phyloP scores from a whole-genome alignment of 2,797 vertebrate genomes.

The Remorina albescens region DNA sequence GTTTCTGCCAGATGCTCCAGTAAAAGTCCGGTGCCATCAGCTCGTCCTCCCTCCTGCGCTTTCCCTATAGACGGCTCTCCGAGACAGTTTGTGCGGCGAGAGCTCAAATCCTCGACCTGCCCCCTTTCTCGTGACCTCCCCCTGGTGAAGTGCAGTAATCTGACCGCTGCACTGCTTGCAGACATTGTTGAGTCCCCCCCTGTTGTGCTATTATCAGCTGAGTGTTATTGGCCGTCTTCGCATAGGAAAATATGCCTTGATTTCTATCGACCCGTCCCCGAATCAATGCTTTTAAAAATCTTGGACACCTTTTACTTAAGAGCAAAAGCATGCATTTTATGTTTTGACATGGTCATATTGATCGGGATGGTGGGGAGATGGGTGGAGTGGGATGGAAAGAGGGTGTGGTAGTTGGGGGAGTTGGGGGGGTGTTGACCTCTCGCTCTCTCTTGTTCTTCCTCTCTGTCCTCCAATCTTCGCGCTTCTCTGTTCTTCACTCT shows the following conservation, averaged over 20 bases:
- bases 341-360: conserved; percentile 98
- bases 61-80: conserved; percentile 71
- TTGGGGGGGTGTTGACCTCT: no score
- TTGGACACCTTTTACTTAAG: conserved; percentile 98
- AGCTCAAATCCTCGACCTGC: conserved; percentile 81
- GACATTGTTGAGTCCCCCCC: conserved; percentile 78
- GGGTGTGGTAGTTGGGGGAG: conserved; percentile 51
- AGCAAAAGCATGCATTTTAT: conserved; percentile 98
- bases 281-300: conserved; percentile 99
- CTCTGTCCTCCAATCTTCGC: conserved; percentile 67
- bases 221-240: conserved; percentile 93
- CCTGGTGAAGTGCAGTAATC: conserved; percentile 75
- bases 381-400: conserved; percentile 61
- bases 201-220: conserved; percentile 89
- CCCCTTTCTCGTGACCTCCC: conserved; percentile 79
- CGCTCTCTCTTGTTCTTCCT: conserved; percentile 48
- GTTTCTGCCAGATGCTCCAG: conserved; percentile 72
- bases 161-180: conserved; percentile 78
- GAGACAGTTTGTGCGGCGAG: conserved; percentile 54
- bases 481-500: conserved; percentile 75
- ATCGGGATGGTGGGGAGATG: conserved; percentile 83
- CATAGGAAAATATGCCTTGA: conserved; percentile 89
- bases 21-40: conserved; percentile 67
- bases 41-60: conserved; percentile 36
- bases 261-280: conserved; percentile 92